phyloP scores from a whole-genome alignment of 2,888 invertebrate genomes.

The Lochmaea crataegi region DNA sequence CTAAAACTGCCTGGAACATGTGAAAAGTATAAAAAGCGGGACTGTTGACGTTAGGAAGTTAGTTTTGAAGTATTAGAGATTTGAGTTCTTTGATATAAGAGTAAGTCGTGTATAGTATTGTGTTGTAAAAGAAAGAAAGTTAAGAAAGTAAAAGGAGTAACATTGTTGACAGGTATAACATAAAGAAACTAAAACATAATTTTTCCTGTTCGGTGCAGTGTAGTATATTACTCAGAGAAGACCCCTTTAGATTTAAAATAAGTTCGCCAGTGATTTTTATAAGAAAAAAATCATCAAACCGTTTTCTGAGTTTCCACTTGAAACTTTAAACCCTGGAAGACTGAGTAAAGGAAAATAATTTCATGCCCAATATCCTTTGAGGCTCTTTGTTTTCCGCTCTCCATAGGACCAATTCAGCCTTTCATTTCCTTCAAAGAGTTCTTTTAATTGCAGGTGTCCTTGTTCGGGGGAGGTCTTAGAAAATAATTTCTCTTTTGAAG shows the following conservation, averaged over 20 bases:
- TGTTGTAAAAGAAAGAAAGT: too few species aligned
- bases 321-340: background rate
- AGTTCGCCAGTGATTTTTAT: background rate
- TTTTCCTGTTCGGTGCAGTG: too few species aligned
- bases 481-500: conserved; percentile 39
- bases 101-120: too few species aligned
- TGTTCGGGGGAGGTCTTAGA: conserved; percentile 31
- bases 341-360: background rate
- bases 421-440: conserved; percentile 34
- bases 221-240: too few species aligned
- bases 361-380: conserved; percentile 21
- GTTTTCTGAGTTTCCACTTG: background rate
- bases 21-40: too few species aligned
- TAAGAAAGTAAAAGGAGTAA: too few species aligned
- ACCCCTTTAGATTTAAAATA: background rate
- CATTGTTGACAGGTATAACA: too few species aligned
- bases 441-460: conserved; percentile 38
- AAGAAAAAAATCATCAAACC: background rate
- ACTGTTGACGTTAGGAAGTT: too few species aligned
- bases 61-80: too few species aligned
- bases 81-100: too few species aligned
- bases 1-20: too few species aligned
- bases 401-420: conserved; percentile 16
- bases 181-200: too few species aligned
- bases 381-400: conserved; percentile 17